Evolutionary conservation across 2,888 invertebrate species (phyloP), one percentile per base, ranked within the genome.

Genomic region (Notodonta dromedarius): DNA sequence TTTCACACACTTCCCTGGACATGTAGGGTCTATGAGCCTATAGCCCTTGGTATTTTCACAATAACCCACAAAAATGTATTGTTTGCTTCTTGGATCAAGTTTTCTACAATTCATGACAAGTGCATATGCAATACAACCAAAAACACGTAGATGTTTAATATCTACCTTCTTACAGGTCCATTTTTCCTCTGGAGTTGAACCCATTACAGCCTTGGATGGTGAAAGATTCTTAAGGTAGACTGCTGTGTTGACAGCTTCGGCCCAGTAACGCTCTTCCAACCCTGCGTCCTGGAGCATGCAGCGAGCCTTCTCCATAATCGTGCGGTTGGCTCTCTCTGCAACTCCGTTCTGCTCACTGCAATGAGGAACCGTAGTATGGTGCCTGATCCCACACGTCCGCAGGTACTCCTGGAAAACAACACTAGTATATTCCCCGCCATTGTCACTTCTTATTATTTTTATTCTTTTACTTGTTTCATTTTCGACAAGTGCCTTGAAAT

Each of bases 261-360:
- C 70, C 71, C 69, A 73, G 40, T 54, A 71, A 32, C 51, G n/a
- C 12, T 69, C 46, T 12, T 62, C 24, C 32, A 69, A 44, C 12
- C 62, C 60, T 12, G 67, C 63, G 9, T 68, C 65, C 24, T 60
- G 59, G 16, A 72, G 58, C 61, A 73, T 69, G 24, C 62, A 66
- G 32, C 63, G 55, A 51, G 61, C 64, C 54, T 70, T 65, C 53
- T 68, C 65, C 58, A 63, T 51, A 6, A 64, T 57, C 4, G 48
- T 57, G 9, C 57, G 16, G 57, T 57, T 57, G 48, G 57, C 57
- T 46, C 48, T 16, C 32, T 57, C 57, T 50, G 32, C 50, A 13
- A 48, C 57, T 32, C 52, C 54, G 44, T 50, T 50, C 16, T 50
- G 50, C 16, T 50, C 14, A 50, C 50, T 50, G 16, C 50, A 50